phyloP scores from a whole-genome alignment of 2,113 vertebrate species.

The Mionectes macconnelli region DNA sequence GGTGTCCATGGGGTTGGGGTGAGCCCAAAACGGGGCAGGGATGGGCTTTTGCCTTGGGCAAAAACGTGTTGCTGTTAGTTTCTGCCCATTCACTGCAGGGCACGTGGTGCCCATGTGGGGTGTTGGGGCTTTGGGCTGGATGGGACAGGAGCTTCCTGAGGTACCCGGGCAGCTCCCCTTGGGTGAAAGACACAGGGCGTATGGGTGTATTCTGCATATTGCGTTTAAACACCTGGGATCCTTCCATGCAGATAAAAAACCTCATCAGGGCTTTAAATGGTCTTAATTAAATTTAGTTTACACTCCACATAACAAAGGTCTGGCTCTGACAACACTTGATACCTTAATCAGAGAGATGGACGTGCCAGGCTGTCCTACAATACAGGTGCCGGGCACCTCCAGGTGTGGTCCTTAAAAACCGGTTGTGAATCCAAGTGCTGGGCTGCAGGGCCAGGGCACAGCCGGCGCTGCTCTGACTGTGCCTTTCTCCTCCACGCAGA shows the following conservation, averaged over 20 bases:
- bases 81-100: rapidly evolving
- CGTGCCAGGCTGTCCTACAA: constrained; percentile 72
- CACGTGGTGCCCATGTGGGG: too few relatives aligned
- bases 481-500: neutral
- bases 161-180: rapidly evolving
- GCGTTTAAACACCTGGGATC: neutral
- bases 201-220: rapidly evolving
- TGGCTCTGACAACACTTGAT: constrained; percentile 73
- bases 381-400: neutral
- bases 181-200: neutral
- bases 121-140: neutral
- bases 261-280: constrained; percentile 66
- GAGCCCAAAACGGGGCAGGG: neutral
- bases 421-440: neutral
- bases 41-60: neutral
- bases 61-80: neutral
- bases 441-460: neutral
- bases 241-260: neutral
- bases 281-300: constrained; percentile 76
- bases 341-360: constrained; percentile 72
- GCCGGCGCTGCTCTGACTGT: neutral
- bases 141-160: neutral
- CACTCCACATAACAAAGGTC: constrained; percentile 72
- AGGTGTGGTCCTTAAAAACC: neutral
- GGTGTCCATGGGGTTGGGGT: neutral